Evolutionary conservation across 1,140 invertebrate genomes (phyloP), one percentile per base, ranked within the genome.

Genomic region (Drosophila pandora): DNA sequence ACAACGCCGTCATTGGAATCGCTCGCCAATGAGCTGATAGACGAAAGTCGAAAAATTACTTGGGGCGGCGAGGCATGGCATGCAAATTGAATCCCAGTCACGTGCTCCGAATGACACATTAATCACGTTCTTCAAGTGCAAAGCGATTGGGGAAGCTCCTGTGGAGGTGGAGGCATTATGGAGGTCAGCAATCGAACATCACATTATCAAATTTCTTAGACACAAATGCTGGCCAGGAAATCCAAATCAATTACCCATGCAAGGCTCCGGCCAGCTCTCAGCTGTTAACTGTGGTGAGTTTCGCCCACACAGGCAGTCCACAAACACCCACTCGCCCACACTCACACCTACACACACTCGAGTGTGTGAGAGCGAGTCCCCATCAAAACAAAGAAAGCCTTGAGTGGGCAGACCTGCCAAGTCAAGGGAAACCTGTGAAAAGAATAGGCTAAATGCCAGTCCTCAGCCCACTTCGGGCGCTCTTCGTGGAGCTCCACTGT

Each of bases 381-480:
- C 65, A 87, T 87, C 83, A 87, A 87, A 87, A 87, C 82, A 87
- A 87, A 87, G 82, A 63, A 85, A 87, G 60, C 67, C 71, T 65
- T 61, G 72, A 69, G 65, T 39, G 45, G 65, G 58, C 52, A 43
- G 54, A 58, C 65, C 50, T 55, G 56, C 45, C 58, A 60, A 84
- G 7, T 63, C 13, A 43, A 43, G 13, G 12, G 12, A 17, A 41
- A 41, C 12, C 39, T 2, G 12, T 13, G 41, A 21, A 43, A 43
- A n/a, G 34, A n/a, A 10, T 37, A 2, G 2, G 34, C 10, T 3
- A 37, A 10, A 10, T 10, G 32, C 2, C 7, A 32, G 30, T 32
- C 30, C 30, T 9, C 6, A 32, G 9, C 8, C 32, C 32, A 3
- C 32, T 32, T 32, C 32, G 9, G 2, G 32, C 8, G 32, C 32